Conservation (phyloP, 2,113 vertebrate genomes). For the Engraulis encrasicolus region DNA sequence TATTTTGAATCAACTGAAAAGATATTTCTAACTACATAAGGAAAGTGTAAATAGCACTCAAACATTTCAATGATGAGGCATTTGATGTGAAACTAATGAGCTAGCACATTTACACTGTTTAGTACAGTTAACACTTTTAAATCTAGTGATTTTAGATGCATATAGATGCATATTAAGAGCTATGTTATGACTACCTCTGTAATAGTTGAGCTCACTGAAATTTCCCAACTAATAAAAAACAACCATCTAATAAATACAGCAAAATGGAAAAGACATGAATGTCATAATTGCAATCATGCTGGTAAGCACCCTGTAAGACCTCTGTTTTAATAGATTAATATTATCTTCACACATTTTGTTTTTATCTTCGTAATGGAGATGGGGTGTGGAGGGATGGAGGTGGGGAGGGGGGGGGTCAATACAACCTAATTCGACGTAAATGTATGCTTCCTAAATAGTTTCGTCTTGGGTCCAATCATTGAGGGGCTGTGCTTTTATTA, state of each 20-base stretch:
- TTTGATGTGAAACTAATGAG: not conserved
- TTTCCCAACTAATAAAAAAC: too few relatives aligned
- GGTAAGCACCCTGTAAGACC: not conserved
- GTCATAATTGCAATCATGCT: conserved; percentile 3
- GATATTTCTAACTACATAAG: not conserved
- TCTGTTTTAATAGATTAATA: not conserved
- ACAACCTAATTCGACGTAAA: conserved; percentile 2
- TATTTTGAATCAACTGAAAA: not conserved
- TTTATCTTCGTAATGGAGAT: not conserved
- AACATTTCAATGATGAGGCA: not conserved
- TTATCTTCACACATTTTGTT: not conserved
- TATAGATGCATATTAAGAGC: too few relatives aligned
- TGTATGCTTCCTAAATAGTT: conserved; percentile 5
- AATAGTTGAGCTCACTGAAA: not conserved
- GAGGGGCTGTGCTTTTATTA: not conserved
- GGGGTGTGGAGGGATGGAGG: too few relatives aligned
- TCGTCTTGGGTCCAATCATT: not conserved
- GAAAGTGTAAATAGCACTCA: not conserved
- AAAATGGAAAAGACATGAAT: not conserved
- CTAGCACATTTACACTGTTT: too few relatives aligned
- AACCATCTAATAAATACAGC: not conserved
- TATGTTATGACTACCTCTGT: not conserved
- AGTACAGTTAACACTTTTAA: not conserved
- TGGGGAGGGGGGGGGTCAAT: not conserved
- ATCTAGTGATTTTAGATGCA: not conserved